phyloP scores from a whole-genome alignment of 1,140 invertebrate genomes.

The Sinonovacula constricta region DNA sequence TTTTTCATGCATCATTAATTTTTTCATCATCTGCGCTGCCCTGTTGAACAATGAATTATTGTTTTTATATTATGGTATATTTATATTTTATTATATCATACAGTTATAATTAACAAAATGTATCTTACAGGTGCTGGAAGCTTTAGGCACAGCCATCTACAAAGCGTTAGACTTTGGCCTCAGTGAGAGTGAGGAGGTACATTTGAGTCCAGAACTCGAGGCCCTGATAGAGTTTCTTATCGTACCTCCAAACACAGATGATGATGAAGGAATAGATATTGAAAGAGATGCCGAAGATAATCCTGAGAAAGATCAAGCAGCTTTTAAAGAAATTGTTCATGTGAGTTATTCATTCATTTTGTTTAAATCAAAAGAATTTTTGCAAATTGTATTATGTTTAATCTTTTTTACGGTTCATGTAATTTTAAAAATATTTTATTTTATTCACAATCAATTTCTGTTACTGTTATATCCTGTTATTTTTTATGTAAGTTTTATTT shows the following conservation, averaged over 20 bases:
- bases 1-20: too few relatives aligned
- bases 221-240: constrained; percentile 91
- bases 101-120: neutral
- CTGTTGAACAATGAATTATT: too few relatives aligned
- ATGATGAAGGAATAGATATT: constrained; percentile 76
- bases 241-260: constrained; percentile 60
- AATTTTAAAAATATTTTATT: too few relatives aligned
- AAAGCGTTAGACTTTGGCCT: constrained; percentile 92
- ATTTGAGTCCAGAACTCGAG: constrained; percentile 91
- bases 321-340: constrained; percentile 73
- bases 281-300: constrained; percentile 68
- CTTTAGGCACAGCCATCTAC: constrained; percentile 90
- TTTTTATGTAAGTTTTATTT: too few relatives aligned
- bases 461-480: too few relatives aligned
- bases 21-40: too few relatives aligned
- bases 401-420: too few relatives aligned
- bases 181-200: constrained; percentile 89
- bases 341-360: too few relatives aligned
- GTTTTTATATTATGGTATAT: constrained; percentile 1
- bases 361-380: too few relatives aligned
- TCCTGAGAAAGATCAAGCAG: constrained; percentile 59
- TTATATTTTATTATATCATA: neutral
- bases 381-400: too few relatives aligned
- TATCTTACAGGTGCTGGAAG: constrained; percentile 86
- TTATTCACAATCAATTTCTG: too few relatives aligned